Evolutionary conservation across 1,140 invertebrate genomes (phyloP), one percentile per base, ranked within the genome.

Genomic region (Ceratina calcarata): DNA sequence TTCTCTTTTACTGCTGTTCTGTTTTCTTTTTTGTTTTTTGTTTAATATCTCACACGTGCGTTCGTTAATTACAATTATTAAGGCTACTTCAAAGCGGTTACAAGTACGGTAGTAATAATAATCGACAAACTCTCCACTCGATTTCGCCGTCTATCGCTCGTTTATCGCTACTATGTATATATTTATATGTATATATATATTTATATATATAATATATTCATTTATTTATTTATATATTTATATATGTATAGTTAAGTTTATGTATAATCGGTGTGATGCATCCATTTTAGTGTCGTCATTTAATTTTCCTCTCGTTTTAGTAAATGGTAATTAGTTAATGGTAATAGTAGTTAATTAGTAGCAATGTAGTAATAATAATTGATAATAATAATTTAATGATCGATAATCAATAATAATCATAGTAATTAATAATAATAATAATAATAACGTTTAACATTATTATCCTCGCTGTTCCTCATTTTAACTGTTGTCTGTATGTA

Each of bases 21-120:
- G 15, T 16, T 37, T 18, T 37, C 22, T 69, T 16, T 70, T 69
- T 16, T 70, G 24, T 45, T 10, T 55, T 12, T 27, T 24, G n/a
- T 60, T 57, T 18, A 70, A 58, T 37, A 51, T 49, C 51, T 71
- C 68, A 55, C 70, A 37, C 70, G 37, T 81, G 74, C 81, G 75
- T 78, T 75, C 73, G 62, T 84, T 84, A 82, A 82, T 86, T 85
- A 86, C 84, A 82, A 78, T 75, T 83, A 82, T 86, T 84, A 86
- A 86, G 84, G 84, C 84, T 86, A 86, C 84, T 85, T 83, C 37
- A 49, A 86, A 86, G 84, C 84, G 72, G 76, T 86, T 86, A 86
- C 69, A 57, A 57, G 37, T 78, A 78, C 22, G 22, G 37, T 72
- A 69, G 53, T 65, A 69, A 80, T 86, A 82, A 82, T 85, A 80